These are phyloP conservation scores for Ctena decussata DNA, from an alignment of 2,888 invertebrate species.

Conservation along the genomic window DNA sequence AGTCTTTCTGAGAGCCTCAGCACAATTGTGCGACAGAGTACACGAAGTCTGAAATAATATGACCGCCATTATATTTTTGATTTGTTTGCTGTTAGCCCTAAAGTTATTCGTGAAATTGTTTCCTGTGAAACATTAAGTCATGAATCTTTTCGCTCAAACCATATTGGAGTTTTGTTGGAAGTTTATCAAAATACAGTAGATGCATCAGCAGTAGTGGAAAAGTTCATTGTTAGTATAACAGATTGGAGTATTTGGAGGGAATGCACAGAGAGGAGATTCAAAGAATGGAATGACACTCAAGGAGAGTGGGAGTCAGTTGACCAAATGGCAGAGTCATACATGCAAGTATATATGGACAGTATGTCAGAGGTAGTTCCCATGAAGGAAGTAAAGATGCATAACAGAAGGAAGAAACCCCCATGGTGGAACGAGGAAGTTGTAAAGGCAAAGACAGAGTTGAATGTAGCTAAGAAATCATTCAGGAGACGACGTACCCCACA, in stretches of 20 bases:
- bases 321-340: slow-evolving; percentile 6
- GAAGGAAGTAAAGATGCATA: neutral
- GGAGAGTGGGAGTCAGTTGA: neutral
- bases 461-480: slow-evolving; percentile 5
- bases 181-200: neutral
- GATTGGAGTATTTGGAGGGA: neutral
- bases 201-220: neutral
- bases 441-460: neutral
- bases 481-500: neutral
- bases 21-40: too few species aligned
- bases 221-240: neutral
- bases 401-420: neutral
- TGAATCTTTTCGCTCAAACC: neutral
- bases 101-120: neutral
- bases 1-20: too few species aligned
- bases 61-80: too few species aligned
- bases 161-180: neutral
- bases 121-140: slow-evolving; percentile 5
- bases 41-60: too few species aligned
- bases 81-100: slow-evolving; percentile 12
- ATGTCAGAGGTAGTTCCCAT: slow-evolving; percentile 15
- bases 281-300: neutral
- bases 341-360: slow-evolving; percentile 8
- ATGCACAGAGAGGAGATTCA: neutral
- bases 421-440: neutral